These are phyloP conservation scores for Lumbricus terrestris DNA, from an alignment of 2,888 invertebrate genomes.

Conservation along the genomic window DNA sequence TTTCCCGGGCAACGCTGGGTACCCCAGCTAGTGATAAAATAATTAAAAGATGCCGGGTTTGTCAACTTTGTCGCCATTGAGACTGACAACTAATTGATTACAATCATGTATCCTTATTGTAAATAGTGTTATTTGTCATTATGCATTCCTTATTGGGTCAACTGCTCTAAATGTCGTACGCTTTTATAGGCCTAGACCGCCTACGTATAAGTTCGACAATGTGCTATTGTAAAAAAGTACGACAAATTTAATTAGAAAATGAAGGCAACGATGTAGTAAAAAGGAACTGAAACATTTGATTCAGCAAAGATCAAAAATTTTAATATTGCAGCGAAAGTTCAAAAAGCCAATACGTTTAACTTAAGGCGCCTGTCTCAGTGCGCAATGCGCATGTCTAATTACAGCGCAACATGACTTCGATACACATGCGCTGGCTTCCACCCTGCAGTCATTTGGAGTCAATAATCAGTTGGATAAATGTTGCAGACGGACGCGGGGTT, in stretches of 20 bases:
- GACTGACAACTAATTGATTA: too few species aligned
- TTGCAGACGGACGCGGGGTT: not conserved
- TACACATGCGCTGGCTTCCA: not conserved
- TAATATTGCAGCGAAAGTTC: not conserved
- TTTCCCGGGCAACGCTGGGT: too few species aligned
- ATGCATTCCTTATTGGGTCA: not conserved
- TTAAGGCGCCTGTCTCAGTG: not conserved
- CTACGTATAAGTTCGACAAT: too few species aligned
- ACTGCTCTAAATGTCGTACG: not conserved
- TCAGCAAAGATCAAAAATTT: not conserved
- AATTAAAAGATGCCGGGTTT: too few species aligned
- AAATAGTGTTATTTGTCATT: too few species aligned
- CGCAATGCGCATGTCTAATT: too few species aligned
- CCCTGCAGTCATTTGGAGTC: not conserved
- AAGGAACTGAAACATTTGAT: not conserved
- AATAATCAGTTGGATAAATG: not conserved
- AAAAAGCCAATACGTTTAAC: not conserved
- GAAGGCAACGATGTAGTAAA: not conserved
- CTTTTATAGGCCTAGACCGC: too few species aligned
- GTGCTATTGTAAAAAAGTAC: not conserved
- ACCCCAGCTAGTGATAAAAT: too few species aligned
- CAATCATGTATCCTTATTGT: too few species aligned
- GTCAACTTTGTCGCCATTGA: too few species aligned
- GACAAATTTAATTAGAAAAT: not conserved
- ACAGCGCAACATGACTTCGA: not conserved